Conservation (phyloP, 1,140 invertebrate species). For the Caerostris extrusa region DNA sequence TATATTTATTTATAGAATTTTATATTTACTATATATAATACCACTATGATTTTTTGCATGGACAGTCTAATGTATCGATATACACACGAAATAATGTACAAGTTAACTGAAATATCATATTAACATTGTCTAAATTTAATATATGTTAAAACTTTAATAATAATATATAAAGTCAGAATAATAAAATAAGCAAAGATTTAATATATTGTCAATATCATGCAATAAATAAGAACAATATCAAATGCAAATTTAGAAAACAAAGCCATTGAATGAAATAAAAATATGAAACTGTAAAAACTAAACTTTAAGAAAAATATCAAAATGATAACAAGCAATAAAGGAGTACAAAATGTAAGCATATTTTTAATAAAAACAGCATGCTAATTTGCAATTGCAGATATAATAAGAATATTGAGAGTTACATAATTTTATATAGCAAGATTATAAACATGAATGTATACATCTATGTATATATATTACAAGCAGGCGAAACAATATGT, state of each 20-base stretch:
- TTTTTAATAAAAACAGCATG: slow-evolving; percentile 46
- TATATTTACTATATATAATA: too few relatives aligned
- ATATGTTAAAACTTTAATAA: too few relatives aligned
- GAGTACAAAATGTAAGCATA: not conserved
- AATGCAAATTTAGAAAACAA: slow-evolving; percentile 8
- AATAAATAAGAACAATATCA: not conserved
- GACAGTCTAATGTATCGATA: too few relatives aligned
- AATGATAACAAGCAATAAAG: slow-evolving; percentile 8
- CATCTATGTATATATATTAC: slow-evolving; percentile 53
- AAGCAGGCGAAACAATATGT: slow-evolving; percentile 74
- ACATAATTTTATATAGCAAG: slow-evolving; percentile 33
- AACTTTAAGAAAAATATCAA: not conserved
- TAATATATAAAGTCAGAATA: not conserved
- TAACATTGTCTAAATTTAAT: too few relatives aligned
- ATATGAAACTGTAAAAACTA: slow-evolving; percentile 1
- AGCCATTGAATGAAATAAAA: not conserved
- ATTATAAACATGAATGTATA: slow-evolving; percentile 44
- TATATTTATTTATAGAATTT: too few relatives aligned
- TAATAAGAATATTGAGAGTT: slow-evolving; percentile 36
- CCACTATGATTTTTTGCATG: too few relatives aligned
- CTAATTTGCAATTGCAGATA: slow-evolving; percentile 46
- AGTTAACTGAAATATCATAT: too few relatives aligned
- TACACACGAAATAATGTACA: too few relatives aligned
- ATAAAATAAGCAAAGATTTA: not conserved
- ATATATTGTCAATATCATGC: not conserved